A percentile compares a stretch with the other conserved stretches of the same genome.
Conservation (phyloP, 2,113 vertebrate genomes). For the Phasianus colchicus region DNA sequence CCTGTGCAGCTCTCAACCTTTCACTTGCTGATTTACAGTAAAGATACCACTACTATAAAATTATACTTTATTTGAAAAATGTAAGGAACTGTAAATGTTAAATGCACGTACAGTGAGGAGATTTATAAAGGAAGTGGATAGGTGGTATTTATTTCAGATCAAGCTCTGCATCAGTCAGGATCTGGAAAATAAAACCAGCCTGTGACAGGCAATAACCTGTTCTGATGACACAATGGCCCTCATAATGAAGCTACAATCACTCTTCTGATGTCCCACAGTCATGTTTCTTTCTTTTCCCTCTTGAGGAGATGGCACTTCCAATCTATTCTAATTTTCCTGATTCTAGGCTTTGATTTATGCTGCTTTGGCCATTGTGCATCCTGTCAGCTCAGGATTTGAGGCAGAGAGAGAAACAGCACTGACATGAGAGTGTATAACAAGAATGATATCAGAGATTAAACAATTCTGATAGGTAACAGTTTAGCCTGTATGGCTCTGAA, state of each 20-base stretch:
- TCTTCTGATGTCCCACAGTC: slow-evolving; percentile 34
- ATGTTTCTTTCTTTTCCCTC: slow-evolving; percentile 14
- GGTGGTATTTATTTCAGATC: slow-evolving; percentile 38
- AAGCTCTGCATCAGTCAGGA: slow-evolving; percentile 17
- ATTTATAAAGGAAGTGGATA: slow-evolving; percentile 3
- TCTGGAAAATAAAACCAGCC: slow-evolving; percentile 50
- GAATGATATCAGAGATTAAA: background rate
- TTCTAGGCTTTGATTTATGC: slow-evolving; percentile 43
- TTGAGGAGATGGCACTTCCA: slow-evolving; percentile 49
- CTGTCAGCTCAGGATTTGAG: background rate
- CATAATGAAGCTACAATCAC: slow-evolving; percentile 65
- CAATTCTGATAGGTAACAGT: background rate
- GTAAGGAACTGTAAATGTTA: background rate
- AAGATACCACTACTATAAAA: background rate
- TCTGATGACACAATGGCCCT: background rate
- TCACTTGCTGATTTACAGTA: background rate
- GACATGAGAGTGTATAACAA: slow-evolving; percentile 6
- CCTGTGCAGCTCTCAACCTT: background rate
- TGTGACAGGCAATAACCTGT: slow-evolving; percentile 69
- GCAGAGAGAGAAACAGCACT: background rate
- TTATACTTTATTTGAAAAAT: slow-evolving; percentile 11
- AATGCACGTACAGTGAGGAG: background rate
- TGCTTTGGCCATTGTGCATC: slow-evolving; percentile 40
- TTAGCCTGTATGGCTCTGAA: background rate
- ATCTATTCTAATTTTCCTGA: slow-evolving; percentile 49